Evolutionary conservation across 2,797 vertebrate species (phyloP), one percentile per base, ranked within the genome.

Genomic region (Coranthus polyacanthus): DNA sequence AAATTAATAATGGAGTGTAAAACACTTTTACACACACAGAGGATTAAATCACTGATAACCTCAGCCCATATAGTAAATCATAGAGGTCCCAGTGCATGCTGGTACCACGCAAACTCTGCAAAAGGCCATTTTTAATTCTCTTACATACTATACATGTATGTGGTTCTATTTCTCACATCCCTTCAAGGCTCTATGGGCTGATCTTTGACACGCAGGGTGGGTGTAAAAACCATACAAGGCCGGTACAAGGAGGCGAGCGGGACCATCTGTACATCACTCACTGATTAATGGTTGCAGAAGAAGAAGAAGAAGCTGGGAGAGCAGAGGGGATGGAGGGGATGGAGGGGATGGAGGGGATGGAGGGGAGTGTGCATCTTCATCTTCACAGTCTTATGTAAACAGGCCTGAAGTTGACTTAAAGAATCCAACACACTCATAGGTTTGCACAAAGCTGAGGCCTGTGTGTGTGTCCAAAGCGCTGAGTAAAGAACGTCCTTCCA

Each of bases 281-380:
- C 59, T 78, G 76, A 86, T 80, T 67, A 79, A 86, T 72, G 63
- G 66, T 41, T 46, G 53, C 56, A 52, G 42, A 62, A 50, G 56
- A n/a, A n/a, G n/a, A n/a, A n/a, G n/a, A n/a, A n/a, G 24, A 20
- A 34, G 37, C 43, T 36, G 55, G 36, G 37, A 18, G 53, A 21
- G 39, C 24, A 18, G 39, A 29, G 37, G 32, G 53, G 16, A 42
- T 7, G 34, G 39, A 29, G 37, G 32, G 53, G 16, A 42, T 7
- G 34, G 39, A 29, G 37, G 32, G 53, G 16, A 42, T 7, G 34
- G 39, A 29, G 37, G 32, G 53, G 16, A 42, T 7, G 34, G n/a
- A 0, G 1, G 38, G 52, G 49, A 12, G 49, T 8, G 21, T 2
- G 21, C 49, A 34, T 47, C 18, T 73, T 57, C 12, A 56, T 18